A percentile compares a stretch with the other conserved stretches of the same genome.
These are phyloP conservation scores for Luehdorfia chinensis DNA, from an alignment of 1,140 invertebrate species.

Conservation along the genomic window DNA sequence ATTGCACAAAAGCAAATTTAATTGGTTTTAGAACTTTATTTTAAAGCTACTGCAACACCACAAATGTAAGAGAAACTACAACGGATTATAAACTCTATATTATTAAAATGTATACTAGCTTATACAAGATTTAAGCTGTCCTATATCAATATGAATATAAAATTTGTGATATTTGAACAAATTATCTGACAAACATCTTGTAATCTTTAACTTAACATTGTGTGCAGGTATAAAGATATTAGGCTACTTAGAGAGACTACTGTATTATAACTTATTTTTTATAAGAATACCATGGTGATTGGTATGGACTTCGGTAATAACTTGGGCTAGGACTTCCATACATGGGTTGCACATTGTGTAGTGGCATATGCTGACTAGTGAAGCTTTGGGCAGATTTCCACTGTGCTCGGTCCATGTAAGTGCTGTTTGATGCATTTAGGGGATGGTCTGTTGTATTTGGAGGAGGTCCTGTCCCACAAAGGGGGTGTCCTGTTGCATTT, in stretches of 20 bases:
- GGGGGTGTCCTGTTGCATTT: too few species aligned
- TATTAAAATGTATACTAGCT: background rate
- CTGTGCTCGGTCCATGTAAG: constrained; percentile 10
- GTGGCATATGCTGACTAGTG: constrained; percentile 23
- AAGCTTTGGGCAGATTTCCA: constrained; percentile 32
- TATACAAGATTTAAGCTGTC: background rate
- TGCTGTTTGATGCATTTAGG: constrained; percentile 6
- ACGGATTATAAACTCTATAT: background rate
- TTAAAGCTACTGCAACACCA: background rate
- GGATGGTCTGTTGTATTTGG: constrained; percentile 1
- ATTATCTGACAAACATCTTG: background rate
- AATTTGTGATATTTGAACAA: constrained; percentile 7
- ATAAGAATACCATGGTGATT: constrained; percentile 53
- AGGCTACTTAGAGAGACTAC: constrained; percentile 6
- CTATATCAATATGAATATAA: constrained; percentile 5
- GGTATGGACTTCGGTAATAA: constrained; percentile 56
- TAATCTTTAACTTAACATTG: background rate
- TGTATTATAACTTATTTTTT: constrained; percentile 42
- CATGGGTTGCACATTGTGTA: constrained; percentile 32
- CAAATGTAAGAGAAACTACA: background rate
- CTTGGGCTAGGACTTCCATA: constrained; percentile 37
- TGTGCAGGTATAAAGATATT: constrained; percentile 1
- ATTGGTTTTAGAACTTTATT: background rate
- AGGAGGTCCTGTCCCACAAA: too few species aligned
- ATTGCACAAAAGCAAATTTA: constrained; percentile 1